Conservation (phyloP, 2,113 vertebrate genomes). For the Phalacrocorax aristotelis region DNA sequence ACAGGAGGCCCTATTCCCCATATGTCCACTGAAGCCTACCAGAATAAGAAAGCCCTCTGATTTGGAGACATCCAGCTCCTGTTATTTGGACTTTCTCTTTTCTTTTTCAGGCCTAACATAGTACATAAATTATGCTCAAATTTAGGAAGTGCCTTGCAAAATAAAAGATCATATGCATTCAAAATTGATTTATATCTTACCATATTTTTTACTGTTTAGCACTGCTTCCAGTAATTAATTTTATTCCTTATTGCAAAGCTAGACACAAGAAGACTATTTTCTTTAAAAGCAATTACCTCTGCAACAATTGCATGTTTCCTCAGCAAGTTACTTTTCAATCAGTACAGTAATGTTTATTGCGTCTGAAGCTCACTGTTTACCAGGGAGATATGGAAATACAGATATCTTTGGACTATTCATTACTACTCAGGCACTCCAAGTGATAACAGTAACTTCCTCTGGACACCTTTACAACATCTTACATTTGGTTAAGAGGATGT, state of each 20-base stretch:
- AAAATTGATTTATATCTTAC: neutral
- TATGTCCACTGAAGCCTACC: slow-evolving; percentile 4
- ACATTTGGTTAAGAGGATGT: neutral
- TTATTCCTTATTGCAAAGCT: neutral
- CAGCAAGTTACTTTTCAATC: neutral
- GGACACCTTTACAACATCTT: neutral
- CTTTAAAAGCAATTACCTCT: neutral
- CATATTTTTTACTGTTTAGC: neutral
- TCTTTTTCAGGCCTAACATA: neutral
- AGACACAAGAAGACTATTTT: neutral
- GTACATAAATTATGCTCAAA: neutral
- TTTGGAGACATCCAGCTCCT: neutral
- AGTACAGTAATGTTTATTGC: neutral
- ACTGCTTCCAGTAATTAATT: neutral
- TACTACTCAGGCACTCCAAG: neutral
- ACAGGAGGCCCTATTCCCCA: neutral
- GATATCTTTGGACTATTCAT: neutral
- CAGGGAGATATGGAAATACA: neutral
- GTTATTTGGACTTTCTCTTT: neutral
- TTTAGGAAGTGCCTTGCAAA: neutral
- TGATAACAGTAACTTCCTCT: neutral
- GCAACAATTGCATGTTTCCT: neutral
- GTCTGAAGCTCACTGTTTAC: neutral
- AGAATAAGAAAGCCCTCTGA: neutral
- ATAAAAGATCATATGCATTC: neutral